Conservation (phyloP, 2,888 invertebrate genomes). For the Drosophila differens region DNA sequence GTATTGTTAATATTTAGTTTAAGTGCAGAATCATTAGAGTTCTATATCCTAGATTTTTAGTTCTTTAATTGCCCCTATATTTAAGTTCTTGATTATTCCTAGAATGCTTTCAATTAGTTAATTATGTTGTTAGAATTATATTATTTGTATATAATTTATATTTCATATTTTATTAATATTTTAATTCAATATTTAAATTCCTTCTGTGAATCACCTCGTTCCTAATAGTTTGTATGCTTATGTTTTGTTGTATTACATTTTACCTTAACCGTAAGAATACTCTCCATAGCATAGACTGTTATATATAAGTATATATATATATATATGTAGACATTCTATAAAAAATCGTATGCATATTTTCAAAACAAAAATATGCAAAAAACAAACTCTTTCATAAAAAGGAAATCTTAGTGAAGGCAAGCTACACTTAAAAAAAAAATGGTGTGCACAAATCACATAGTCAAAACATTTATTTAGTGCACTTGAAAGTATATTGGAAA, state of each 20-base stretch:
- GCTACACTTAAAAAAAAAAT: constrained; percentile 32
- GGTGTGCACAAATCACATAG: constrained; percentile 47
- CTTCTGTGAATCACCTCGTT: neutral
- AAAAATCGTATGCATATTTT: constrained; percentile 22
- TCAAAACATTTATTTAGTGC: constrained; percentile 56
- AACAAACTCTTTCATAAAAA: constrained; percentile 15
- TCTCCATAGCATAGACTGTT: constrained; percentile 9
- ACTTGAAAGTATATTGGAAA: constrained; percentile 37
- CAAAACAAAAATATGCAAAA: constrained; percentile 21
- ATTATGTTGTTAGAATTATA: neutral
- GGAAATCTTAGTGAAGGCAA: constrained; percentile 29
- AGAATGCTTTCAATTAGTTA: neutral
- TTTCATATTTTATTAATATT: neutral
- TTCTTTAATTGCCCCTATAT: neutral
- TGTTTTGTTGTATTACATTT: constrained; percentile 8
- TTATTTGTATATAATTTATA: neutral
- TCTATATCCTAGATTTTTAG: neutral
- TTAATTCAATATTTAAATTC: neutral
- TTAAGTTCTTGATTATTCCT: neutral
- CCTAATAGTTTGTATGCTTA: neutral
- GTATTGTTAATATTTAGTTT: neutral
- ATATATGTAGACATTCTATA: constrained; percentile 44
- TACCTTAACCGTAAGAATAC: constrained; percentile 26
- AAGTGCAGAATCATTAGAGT: neutral
- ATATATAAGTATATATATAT: constrained; percentile 13